Evolutionary conservation across 2,113 vertebrate genomes (phyloP).

Genomic region (Otocyon megalotis): DNA sequence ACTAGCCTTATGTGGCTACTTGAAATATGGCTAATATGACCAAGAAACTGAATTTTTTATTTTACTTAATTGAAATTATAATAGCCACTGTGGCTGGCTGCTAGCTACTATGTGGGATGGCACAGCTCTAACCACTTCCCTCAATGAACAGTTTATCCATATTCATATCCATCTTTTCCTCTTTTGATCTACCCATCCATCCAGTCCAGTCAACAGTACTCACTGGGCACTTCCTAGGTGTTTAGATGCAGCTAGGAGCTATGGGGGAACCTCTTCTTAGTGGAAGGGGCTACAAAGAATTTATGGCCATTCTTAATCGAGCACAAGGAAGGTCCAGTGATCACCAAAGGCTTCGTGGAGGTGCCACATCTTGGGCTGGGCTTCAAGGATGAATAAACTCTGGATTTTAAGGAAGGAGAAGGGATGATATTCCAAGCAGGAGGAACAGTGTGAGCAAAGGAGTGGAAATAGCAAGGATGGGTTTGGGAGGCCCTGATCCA

Average conservation of each 20-base stretch:
- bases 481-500: no score
- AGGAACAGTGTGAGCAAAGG: neutral
- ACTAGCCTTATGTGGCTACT: neutral
- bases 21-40: conserved; percentile 10
- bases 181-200: neutral
- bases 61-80: conserved; percentile 27
- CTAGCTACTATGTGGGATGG: neutral
- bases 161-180: neutral
- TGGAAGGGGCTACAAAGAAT: neutral
- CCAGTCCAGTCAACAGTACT: neutral
- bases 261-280: neutral
- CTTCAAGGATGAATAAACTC: neutral
- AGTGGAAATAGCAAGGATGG: neutral
- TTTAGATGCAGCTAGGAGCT: neutral
- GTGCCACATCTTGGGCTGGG: neutral
- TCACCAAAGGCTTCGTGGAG: neutral
- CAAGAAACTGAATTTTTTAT: conserved; percentile 15
- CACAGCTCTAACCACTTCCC: neutral
- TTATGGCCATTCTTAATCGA: neutral
- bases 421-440: neutral
- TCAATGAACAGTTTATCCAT: neutral
- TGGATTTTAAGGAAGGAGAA: neutral
- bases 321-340: neutral
- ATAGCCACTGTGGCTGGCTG: neutral
- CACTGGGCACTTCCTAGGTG: neutral